Conservation (phyloP, 2,113 vertebrate species). For the Halcyon malimbica region DNA sequence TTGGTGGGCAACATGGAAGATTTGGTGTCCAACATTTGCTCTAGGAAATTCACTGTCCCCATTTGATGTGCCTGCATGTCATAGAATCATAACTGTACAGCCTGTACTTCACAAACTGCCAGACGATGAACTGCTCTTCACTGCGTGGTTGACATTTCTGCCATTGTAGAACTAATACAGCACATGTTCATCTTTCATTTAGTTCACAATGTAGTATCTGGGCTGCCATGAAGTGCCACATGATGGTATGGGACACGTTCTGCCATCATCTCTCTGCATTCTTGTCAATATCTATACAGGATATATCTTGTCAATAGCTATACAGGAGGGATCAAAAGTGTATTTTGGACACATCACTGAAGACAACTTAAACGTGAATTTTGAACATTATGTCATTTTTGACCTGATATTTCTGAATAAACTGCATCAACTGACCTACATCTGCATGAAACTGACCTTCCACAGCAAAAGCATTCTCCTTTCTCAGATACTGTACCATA, state of each 20-base stretch:
- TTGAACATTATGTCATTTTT: not conserved
- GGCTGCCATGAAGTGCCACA: not conserved
- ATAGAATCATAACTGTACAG: not conserved
- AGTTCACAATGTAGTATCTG: not conserved
- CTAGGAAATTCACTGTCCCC: not conserved
- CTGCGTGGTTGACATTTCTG: not conserved
- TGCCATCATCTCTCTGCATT: not conserved
- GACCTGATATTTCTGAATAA: not conserved
- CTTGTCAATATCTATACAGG: not conserved
- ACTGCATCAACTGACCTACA: not conserved
- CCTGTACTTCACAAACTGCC: not conserved
- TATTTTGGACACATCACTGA: not conserved
- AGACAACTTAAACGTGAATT: not conserved
- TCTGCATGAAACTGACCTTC: not conserved
- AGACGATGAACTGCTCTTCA: not conserved
- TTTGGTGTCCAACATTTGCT: not conserved
- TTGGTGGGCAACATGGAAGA: not conserved
- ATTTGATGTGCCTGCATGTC: not conserved
- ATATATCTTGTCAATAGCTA: not conserved
- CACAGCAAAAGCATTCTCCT: not conserved
- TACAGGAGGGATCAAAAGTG: not conserved
- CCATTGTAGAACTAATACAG: not conserved
- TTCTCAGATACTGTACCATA: not conserved
- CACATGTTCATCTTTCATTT: not conserved
- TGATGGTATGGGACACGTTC: not conserved